Conservation (phyloP, 2,113 vertebrate genomes). For the Amazona guildingii region DNA sequence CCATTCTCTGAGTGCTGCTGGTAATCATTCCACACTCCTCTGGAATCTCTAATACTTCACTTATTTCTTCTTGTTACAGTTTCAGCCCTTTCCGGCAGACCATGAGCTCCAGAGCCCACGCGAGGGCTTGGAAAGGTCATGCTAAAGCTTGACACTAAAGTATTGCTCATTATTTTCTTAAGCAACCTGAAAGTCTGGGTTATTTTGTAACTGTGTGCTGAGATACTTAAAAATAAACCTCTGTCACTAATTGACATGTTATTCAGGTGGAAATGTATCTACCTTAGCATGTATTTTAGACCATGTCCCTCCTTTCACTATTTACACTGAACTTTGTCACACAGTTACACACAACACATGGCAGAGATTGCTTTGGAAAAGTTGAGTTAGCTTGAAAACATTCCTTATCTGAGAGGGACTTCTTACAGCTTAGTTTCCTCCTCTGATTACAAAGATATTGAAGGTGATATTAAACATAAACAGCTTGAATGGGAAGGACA, state of each 20-base stretch:
- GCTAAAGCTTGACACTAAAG: slow-evolving; percentile 83
- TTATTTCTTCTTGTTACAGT: slow-evolving; percentile 48
- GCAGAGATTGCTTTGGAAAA: not conserved
- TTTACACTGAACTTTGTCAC: not conserved
- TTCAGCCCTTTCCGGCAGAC: slow-evolving; percentile 77
- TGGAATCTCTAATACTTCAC: not conserved
- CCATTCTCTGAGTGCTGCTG: not conserved
- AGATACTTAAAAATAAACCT: not conserved
- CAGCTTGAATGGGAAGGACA: not conserved
- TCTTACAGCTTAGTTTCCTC: not conserved
- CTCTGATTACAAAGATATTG: not conserved
- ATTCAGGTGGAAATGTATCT: not conserved
- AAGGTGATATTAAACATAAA: not conserved
- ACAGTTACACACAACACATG: accelerated
- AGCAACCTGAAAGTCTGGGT: not conserved
- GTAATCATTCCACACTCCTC: not conserved
- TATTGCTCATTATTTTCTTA: slow-evolving; percentile 57
- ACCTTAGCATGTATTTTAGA: not conserved
- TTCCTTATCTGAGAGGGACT: not conserved
- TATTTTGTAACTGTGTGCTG: not conserved
- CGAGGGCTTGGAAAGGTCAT: slow-evolving; percentile 80
- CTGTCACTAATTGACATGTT: not conserved
- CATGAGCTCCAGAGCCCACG: slow-evolving; percentile 77
- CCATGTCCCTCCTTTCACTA: not conserved
- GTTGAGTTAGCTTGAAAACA: not conserved